These are phyloP conservation scores for Gallinago jamesoni DNA, from an alignment of 2,113 vertebrate species.

Conservation along the genomic window DNA sequence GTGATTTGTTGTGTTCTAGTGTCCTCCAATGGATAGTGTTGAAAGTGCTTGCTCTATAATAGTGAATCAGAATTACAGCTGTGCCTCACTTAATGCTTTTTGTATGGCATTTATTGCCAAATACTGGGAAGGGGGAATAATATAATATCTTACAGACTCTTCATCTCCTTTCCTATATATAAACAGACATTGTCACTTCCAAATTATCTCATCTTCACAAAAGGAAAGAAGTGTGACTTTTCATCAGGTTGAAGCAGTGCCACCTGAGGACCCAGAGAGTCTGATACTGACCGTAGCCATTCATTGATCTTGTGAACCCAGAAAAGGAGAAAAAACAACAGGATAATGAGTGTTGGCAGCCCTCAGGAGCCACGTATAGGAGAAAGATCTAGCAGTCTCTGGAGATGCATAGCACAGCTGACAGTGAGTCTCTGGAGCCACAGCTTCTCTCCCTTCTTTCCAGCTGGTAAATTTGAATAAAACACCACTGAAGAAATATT, in stretches of 20 bases:
- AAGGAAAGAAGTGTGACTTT: neutral
- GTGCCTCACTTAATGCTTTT: neutral
- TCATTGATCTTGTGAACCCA: neutral
- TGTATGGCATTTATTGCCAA: neutral
- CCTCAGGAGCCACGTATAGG: neutral
- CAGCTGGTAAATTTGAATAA: slow-evolving; percentile 33
- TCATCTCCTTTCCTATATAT: neutral
- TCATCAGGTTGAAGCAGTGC: neutral
- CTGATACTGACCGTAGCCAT: neutral
- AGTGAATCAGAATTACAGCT: neutral
- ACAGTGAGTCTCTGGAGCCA: neutral
- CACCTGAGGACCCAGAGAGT: neutral
- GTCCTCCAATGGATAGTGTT: slow-evolving; percentile 77
- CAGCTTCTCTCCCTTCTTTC: neutral
- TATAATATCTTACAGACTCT: neutral
- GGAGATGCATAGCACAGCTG: neutral
- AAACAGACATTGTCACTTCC: neutral
- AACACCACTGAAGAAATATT: neutral
- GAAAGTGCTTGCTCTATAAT: slow-evolving; percentile 55
- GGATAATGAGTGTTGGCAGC: neutral
- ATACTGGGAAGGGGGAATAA: neutral
- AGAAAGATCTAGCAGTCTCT: neutral
- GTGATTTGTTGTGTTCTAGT: slow-evolving; percentile 74
- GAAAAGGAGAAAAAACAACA: neutral
- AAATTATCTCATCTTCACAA: neutral